Percentiles rank a stretch among this genome's conserved stretches.
phyloP scores from a whole-genome alignment of 1,140 invertebrate genomes.

The Dendrolimus kikuchii region DNA sequence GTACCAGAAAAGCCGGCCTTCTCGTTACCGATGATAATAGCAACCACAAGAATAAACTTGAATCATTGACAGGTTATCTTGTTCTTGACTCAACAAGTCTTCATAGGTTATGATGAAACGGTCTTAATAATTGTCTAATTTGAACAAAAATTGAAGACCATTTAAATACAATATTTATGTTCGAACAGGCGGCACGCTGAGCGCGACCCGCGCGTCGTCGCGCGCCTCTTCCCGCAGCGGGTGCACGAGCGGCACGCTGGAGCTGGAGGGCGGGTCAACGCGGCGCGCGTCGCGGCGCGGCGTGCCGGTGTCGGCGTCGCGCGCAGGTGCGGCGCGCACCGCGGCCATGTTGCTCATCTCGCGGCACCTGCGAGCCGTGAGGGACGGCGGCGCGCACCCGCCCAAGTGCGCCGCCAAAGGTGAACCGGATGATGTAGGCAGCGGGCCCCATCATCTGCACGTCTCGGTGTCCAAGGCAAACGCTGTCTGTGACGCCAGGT shows the following conservation, averaged over 20 bases:
- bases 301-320: slow-evolving; percentile 80
- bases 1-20: no score
- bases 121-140: no score
- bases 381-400: slow-evolving; percentile 66
- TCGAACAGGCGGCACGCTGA: slow-evolving; percentile 67
- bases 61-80: no score
- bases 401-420: slow-evolving; percentile 71
- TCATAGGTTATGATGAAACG: no score
- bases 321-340: slow-evolving; percentile 90
- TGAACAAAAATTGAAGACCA: no score
- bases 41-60: no score
- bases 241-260: slow-evolving; percentile 74
- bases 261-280: slow-evolving; percentile 72
- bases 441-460: slow-evolving; percentile 67
- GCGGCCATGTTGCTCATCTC: slow-evolving; percentile 93
- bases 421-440: slow-evolving; percentile 69
- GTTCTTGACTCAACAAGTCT: no score
- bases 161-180: no score
- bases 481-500: slow-evolving; percentile 40
- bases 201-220: slow-evolving; percentile 75
- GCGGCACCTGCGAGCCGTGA: slow-evolving; percentile 80
- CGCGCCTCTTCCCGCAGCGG: slow-evolving; percentile 79
- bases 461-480: slow-evolving; percentile 55
- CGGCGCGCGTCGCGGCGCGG: slow-evolving; percentile 75
- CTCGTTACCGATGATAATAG: no score